Base-by-base conservation (phyloP, 2,113 vertebrate genomes). In the Mesitornis unicolor region DNA sequence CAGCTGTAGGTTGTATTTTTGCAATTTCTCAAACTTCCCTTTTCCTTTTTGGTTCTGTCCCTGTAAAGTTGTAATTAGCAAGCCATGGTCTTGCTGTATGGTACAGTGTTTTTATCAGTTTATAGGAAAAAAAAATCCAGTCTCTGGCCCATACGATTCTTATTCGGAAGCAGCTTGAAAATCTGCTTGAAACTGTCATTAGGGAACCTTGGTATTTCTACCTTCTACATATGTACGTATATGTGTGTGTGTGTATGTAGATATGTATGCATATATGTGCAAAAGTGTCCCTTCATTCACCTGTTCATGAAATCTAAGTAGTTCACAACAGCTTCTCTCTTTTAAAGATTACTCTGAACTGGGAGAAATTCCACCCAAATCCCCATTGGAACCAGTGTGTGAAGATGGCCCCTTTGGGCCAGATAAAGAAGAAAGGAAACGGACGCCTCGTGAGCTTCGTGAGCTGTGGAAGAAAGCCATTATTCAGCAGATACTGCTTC, bases 391-490 rank as follows among this genome's bases (percentile, higher is more conserved):
- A 78, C 97, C 96, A 65, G 98, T 97, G 90, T 97, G 98, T 96
- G 97, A 98, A 53, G 98, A 98, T 53, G 95, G 98, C 5, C 93
- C 97, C 17, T 98, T 99, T 81, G 97, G 98, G 42, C 94, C 97
- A 2, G 97, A 98, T n/a, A 98, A 97, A 15, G 99, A 99, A 91
- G 98, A 99, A 73, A 98, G 98, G 87, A 99, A 97, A 63, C 97
- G 95, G 65, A 98, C 98, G 8, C 93, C 98, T 19, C 97, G 95
- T 3, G 99, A 99, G 93, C 98, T 99, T 40, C 98, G 99, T 2
- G 99, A 99, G 57, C 97, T 99, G n/a, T 99, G 99, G 99, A 98
- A 97, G 93, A 99, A 99, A 93, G 99, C 99, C 53, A 99, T 99
- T 90, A 97, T 99, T 33, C 99, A 99, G 87, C 99, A 99, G 97